phyloP scores from a whole-genome alignment of 1,140 invertebrate genomes.

The Nymphalis io region DNA sequence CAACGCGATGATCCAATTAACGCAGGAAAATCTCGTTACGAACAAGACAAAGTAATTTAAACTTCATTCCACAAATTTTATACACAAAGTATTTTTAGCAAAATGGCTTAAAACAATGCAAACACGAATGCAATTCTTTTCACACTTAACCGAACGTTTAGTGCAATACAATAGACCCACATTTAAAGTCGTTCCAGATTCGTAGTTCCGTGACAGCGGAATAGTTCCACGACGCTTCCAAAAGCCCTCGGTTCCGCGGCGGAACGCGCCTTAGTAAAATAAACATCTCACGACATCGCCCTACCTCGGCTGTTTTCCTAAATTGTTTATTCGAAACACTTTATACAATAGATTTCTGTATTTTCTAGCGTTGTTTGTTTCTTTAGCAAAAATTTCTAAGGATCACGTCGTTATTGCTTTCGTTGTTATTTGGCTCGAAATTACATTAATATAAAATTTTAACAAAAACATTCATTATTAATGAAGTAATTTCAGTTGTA shows the following conservation, averaged over 20 bases:
- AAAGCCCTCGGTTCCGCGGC: slow-evolving; percentile 18
- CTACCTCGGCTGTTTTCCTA: slow-evolving; percentile 28
- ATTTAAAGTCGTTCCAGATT: slow-evolving; percentile 2
- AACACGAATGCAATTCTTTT: neutral
- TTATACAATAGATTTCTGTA: slow-evolving; percentile 30
- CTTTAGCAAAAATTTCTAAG: slow-evolving; percentile 29
- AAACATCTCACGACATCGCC: slow-evolving; percentile 35
- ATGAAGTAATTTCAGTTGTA: neutral
- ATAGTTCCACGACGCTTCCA: slow-evolving; percentile 10
- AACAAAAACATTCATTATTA: neutral
- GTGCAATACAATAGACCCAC: neutral
- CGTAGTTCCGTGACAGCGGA: slow-evolving; percentile 4
- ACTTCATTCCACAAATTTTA: slow-evolving; percentile 2
- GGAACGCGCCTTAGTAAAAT: slow-evolving; percentile 29
- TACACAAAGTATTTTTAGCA: slow-evolving; percentile 2
- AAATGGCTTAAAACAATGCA: slow-evolving; percentile 9
- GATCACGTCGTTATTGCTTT: slow-evolving; percentile 19
- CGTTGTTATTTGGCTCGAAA: neutral
- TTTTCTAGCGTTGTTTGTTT: slow-evolving; percentile 22
- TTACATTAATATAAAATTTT: slow-evolving; percentile 1
- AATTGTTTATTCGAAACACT: slow-evolving; percentile 35
- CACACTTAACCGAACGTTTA: slow-evolving; percentile 9
- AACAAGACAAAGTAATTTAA: slow-evolving; percentile 11
- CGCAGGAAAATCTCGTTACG: neutral
- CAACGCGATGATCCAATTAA: slow-evolving; percentile 4